Evolutionary conservation across 1,140 invertebrate species (phyloP), one percentile per base, ranked within the genome.

Genomic region (Papilio polyxenes): DNA sequence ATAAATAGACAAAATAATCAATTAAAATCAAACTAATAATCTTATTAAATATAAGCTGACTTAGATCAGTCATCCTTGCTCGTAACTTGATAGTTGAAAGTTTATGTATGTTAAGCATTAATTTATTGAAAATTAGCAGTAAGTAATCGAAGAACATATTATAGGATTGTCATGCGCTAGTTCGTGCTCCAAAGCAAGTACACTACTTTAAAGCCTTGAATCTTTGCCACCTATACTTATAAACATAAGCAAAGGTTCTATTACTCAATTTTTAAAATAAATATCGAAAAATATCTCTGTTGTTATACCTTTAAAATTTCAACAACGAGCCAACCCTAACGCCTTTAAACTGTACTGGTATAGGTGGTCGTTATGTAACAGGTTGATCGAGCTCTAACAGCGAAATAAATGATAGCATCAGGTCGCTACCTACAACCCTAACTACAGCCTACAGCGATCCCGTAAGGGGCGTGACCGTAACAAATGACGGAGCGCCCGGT

Each of bases 401-500:
- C 65, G 31, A 40, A 72, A 72, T 72, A 72, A 65, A 72, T 72
- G 65, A 72, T 72, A 72, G 65, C 65, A 72, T 72, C 65, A 72
- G 65, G 31, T 72, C 31, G 31, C 65, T 72, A 72, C 65, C 62
- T 10, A 72, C 65, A 13, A 6, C 40, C 65, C 65, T 72, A 72
- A 72, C 65, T 40, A 37, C 65, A 72, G 72, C 81, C 72, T 56
- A 31, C 40, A 75, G 81, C 72, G 62, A 75, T 72, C 65, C 31
- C 78, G 75, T 44, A 49, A 78, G 75, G 48, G 80, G 81, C 69
- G 77, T 65, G 17, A 20, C 56, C 31, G 81, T 56, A 72, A 75
- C 62, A 65, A 81, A 84, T 72, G 78, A 84, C 78, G 65, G 80
- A 2, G 62, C 75, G 82, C 80, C 82, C 81, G 81, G 51, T 81